Conservation (phyloP, 2,888 invertebrate species). For the Drosophila nr. perissopoda region DNA sequence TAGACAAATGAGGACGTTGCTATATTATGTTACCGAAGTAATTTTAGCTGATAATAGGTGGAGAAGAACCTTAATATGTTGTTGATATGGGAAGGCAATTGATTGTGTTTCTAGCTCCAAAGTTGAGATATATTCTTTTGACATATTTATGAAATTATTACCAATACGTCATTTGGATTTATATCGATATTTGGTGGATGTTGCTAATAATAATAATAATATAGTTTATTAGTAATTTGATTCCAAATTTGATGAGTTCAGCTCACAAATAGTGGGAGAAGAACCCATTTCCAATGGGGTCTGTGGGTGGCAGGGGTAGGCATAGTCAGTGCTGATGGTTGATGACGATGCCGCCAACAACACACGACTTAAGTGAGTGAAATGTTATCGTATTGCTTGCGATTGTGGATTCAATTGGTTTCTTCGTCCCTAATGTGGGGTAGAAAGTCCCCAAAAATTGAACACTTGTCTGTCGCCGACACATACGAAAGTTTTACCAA, state of each 20-base stretch:
- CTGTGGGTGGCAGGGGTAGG: background rate
- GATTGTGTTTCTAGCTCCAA: too few relatives aligned
- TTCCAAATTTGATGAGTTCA: background rate
- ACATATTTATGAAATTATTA: background rate
- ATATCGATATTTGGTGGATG: background rate
- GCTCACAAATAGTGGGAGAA: background rate
- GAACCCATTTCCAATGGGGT: background rate
- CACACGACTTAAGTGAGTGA: background rate
- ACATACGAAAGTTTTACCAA: background rate
- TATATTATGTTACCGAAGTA: background rate
- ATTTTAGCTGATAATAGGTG: background rate
- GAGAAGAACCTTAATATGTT: background rate
- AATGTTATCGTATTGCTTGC: background rate
- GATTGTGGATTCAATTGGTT: background rate
- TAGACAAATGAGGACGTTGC: background rate
- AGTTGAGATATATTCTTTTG: background rate
- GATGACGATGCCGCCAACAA: background rate
- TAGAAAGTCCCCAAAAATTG: background rate
- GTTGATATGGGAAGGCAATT: background rate
- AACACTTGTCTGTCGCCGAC: background rate
- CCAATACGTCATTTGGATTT: background rate
- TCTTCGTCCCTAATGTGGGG: background rate
- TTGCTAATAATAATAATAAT: too few relatives aligned
- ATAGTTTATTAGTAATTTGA: background rate
- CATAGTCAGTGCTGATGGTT: background rate